Evolutionary conservation across 1,140 invertebrate species (phyloP), one percentile per base, ranked within the genome.

Genomic region (Aricia agestis): DNA sequence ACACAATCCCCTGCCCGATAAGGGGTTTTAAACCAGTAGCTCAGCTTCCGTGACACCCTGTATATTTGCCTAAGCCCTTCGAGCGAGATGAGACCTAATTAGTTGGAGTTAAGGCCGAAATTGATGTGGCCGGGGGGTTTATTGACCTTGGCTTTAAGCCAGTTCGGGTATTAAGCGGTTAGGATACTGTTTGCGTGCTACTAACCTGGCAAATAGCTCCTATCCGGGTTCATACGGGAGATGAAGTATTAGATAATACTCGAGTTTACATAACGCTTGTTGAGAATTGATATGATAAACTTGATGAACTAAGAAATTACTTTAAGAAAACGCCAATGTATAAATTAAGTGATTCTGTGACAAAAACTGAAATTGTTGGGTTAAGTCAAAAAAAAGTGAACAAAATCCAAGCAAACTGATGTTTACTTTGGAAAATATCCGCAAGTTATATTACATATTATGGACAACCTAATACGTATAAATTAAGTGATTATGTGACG

Each of bases 91-190:
- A 70, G 71, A 73, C 74, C 72, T 81, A 83, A 81, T 78, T 84
- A 68, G 74, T 75, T 76, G 78, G 73, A 68, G 36, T 31, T 73
- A 71, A 76, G 74, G 74, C 75, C 68, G 72, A 69, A 19, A 42
- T 69, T 78, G 70, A 70, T 77, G 70, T 78, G 72, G 72, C 80
- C 73, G 76, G 78, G 80, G 79, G 80, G 85, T 87, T 89, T 84
- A 88, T 85, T 87, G 82, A 87, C 85, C 87, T 87, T 89, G 85
- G 87, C 85, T 81, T 75, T 74, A 74, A 78, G 84, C 87, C 85
- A 89, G 84, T 82, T 85, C 67, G 77, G 81, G 68, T 76, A 86
- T 87, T 86, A 86, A 79, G 77, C 73, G 77, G 79, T 72, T 75
- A 74, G 72, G 68, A 76, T 76, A 84, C 78, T 67, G 74, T 68